Evolutionary conservation across 2,113 vertebrate species (phyloP).

Genomic region (Rhadina sibilatrix): DNA sequence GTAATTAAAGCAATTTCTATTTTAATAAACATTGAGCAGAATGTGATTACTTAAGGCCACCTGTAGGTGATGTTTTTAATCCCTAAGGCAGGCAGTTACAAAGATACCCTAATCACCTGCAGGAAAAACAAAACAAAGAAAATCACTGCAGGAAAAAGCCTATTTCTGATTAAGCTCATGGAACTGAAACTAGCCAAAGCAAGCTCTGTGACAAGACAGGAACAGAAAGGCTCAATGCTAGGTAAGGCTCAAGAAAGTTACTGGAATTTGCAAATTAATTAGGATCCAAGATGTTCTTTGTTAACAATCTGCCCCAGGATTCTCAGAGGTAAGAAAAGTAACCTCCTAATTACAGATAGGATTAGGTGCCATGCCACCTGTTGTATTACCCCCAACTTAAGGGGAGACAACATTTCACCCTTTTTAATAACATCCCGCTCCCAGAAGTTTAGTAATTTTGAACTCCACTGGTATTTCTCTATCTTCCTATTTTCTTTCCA

Average conservation of each 20-base stretch:
- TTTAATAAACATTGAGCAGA: not conserved
- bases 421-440: not conserved
- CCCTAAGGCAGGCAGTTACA: conserved; percentile 40
- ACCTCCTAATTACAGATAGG: not conserved
- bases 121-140: not conserved
- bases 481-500: not conserved
- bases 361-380: not conserved
- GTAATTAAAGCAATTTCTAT: conserved; percentile 25
- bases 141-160: not conserved
- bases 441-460: not conserved
- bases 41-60: conserved; percentile 19
- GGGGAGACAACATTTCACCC: not conserved
- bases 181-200: not conserved
- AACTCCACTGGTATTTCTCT: not conserved
- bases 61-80: conserved; percentile 57
- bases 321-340: not conserved
- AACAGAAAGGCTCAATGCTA: not conserved
- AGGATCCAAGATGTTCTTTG: not conserved
- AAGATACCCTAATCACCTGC: not conserved
- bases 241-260: not conserved
- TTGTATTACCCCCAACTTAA: not conserved
- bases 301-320: not conserved
- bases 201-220: not conserved
- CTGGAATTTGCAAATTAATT: not conserved
- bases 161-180: not conserved